Conservation (phyloP, 2,888 invertebrate genomes). For the Hoplodrina ambigua region DNA sequence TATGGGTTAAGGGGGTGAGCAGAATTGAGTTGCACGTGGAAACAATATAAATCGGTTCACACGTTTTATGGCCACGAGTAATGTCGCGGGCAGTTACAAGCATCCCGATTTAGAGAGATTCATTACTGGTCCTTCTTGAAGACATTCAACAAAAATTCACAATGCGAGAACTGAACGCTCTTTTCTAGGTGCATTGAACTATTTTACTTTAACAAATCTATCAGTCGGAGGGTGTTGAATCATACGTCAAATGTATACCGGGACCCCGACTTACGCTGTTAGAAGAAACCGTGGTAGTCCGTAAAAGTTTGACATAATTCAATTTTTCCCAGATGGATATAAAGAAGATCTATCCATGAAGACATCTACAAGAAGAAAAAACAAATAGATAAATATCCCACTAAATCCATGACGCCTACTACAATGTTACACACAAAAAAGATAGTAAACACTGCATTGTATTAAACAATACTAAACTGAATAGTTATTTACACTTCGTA, state of each 20-base stretch:
- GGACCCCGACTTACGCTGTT: no score
- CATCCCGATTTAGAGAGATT: neutral
- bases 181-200: neutral
- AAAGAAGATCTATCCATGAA: no score
- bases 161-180: neutral
- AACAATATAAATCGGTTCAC: slow-evolving; percentile 21
- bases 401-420: neutral
- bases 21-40: slow-evolving; percentile 10
- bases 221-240: no score
- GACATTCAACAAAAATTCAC: neutral
- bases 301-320: no score
- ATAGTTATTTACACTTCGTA: neutral
- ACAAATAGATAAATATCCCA: no score
- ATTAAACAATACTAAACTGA: slow-evolving; percentile 12
- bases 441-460: neutral
- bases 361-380: no score
- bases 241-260: no score
- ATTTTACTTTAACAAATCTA: neutral
- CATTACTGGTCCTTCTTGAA: neutral
- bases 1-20: slow-evolving; percentile 13
- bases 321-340: no score
- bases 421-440: neutral
- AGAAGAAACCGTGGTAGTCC: no score
- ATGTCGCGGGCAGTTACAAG: neutral
- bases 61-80: neutral